phyloP scores from a whole-genome alignment of 2,113 vertebrate genomes.

The Gymnarchus niloticus region DNA sequence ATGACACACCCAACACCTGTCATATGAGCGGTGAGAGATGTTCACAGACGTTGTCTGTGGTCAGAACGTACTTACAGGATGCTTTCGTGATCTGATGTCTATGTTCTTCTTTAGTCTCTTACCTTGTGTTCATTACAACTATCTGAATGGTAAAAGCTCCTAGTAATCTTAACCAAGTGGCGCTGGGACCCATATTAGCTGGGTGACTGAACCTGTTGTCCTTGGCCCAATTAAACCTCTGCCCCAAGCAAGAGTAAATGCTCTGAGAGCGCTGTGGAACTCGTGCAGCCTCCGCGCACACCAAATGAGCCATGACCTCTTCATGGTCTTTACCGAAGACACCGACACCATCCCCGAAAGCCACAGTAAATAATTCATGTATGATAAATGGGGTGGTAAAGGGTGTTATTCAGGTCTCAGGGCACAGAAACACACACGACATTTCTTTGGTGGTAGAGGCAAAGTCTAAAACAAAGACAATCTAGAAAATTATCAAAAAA shows the following conservation, averaged over 20 bases:
- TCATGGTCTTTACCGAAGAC: background rate
- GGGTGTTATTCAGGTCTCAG: conserved; percentile 28
- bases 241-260: background rate
- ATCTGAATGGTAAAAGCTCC: background rate
- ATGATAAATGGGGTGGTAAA: conserved; percentile 27
- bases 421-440: conserved; percentile 19
- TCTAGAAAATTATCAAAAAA: background rate
- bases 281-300: background rate
- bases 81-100: background rate
- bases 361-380: conserved; percentile 22
- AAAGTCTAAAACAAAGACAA: conserved; percentile 21
- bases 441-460: conserved; percentile 27
- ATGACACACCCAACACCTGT: background rate
- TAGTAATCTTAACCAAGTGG: background rate
- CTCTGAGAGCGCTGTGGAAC: background rate
- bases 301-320: conserved; percentile 5
- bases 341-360: background rate
- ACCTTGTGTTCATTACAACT: background rate
- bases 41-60: background rate
- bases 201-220: background rate
- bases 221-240: conserved; percentile 10
- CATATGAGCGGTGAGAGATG: background rate
- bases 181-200: background rate
- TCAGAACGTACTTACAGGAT: background rate
- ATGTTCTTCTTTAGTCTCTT: background rate